Evolutionary conservation across 2,797 vertebrate species (phyloP).

Genomic region (Notamacropus eugenii): DNA sequence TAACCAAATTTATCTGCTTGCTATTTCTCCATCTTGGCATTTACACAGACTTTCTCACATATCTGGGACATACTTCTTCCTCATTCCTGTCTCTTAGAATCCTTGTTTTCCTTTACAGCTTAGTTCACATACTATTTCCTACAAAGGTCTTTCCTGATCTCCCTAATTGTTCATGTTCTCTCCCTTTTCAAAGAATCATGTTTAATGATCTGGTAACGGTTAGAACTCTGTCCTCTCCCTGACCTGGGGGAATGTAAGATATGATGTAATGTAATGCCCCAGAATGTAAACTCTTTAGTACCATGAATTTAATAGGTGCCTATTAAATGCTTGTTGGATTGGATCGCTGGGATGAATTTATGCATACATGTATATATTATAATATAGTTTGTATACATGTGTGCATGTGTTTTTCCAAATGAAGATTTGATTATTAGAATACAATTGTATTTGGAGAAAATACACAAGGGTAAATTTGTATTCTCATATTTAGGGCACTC

Average conservation of each 20-base stretch:
- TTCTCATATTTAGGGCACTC: constrained; percentile 5
- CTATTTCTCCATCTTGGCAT: neutral
- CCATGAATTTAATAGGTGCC: neutral
- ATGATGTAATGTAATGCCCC: too few species aligned
- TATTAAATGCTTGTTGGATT: neutral
- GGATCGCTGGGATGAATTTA: neutral
- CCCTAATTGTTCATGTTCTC: neutral
- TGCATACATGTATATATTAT: neutral
- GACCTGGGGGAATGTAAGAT: too few species aligned
- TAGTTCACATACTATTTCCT: neutral
- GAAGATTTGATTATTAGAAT: neutral
- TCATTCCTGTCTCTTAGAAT: neutral
- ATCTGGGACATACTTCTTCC: neutral
- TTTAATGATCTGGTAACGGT: neutral
- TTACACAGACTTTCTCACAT: neutral
- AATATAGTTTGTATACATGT: neutral
- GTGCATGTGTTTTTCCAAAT: neutral
- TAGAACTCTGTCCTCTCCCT: neutral
- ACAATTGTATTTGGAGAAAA: neutral
- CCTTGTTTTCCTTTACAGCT: neutral
- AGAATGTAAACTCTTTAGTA: neutral
- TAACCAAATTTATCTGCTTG: neutral
- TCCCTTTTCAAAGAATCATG: neutral
- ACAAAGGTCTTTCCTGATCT: neutral
- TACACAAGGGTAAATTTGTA: neutral